A percentile compares a stretch with the other conserved stretches of the same genome.
Conservation (phyloP, 2,797 vertebrate species). For the Lacerta agilis region DNA sequence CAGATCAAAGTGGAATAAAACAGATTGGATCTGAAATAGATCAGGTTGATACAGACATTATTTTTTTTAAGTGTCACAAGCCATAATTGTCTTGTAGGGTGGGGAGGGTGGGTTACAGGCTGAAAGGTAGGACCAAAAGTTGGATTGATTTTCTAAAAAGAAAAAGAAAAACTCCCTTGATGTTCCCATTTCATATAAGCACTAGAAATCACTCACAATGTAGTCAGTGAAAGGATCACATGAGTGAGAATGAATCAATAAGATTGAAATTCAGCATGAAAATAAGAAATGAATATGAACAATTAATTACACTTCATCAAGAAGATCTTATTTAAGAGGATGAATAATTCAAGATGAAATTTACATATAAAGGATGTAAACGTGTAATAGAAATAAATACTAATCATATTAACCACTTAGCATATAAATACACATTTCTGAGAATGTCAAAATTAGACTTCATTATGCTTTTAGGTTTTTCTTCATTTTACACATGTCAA, state of each 20-base stretch:
- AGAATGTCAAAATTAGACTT: constrained; percentile 32
- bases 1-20: no score
- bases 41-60: no score
- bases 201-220: neutral
- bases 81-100: no score
- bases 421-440: constrained; percentile 17
- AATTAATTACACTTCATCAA: constrained; percentile 18
- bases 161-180: neutral
- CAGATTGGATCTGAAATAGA: no score
- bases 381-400: constrained; percentile 24
- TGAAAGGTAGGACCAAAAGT: neutral
- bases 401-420: constrained; percentile 40
- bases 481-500: constrained; percentile 18
- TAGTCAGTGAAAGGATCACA: neutral
- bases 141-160: neutral
- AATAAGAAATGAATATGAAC: constrained; percentile 12
- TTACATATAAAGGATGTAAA: constrained; percentile 53
- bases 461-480: constrained; percentile 39
- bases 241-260: constrained; percentile 37
- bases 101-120: neutral
- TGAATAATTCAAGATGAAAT: constrained; percentile 59
- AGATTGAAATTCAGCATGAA: constrained; percentile 33
- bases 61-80: no score
- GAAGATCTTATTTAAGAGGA: constrained; percentile 35
- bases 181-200: neutral